phyloP scores from a whole-genome alignment of 2,888 invertebrate genomes.

The Sminthurides aquaticus region DNA sequence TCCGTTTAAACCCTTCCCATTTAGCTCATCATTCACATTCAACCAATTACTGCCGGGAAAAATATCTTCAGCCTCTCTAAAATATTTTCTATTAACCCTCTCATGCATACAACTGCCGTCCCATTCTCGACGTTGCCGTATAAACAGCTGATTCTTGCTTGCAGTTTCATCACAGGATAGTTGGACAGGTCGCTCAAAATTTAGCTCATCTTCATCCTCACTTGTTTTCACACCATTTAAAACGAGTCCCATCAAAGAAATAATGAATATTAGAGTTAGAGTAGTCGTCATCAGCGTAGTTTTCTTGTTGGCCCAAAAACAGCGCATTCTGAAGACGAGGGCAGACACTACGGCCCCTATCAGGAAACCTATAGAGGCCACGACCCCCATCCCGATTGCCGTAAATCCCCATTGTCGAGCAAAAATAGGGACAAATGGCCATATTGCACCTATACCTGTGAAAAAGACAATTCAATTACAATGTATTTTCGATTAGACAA shows the following conservation, averaged over 20 bases:
- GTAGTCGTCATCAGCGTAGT: neutral
- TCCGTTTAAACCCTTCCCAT: neutral
- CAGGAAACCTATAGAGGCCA: neutral
- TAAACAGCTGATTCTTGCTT: neutral
- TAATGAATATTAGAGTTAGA: neutral
- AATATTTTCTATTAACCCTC: neutral
- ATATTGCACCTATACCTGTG: slow-evolving; percentile 9
- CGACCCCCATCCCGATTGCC: neutral
- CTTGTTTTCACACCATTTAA: neutral
- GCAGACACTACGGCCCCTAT: neutral
- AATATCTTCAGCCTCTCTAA: neutral
- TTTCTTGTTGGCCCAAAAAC: neutral
- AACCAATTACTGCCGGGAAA: neutral
- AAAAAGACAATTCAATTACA: neutral
- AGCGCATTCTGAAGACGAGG: neutral
- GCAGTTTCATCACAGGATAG: slow-evolving; percentile 10
- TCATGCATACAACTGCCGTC: neutral
- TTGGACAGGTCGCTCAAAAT: slow-evolving; percentile 1
- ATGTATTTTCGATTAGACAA: too few relatives aligned
- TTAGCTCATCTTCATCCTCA: neutral
- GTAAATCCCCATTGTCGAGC: slow-evolving; percentile 9
- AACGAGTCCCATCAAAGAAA: neutral
- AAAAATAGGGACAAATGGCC: slow-evolving; percentile 13
- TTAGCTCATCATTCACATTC: neutral
- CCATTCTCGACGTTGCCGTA: slow-evolving; percentile 1